Percentiles rank a stretch among this genome's conserved stretches.
Evolutionary conservation across 1,140 invertebrate species (phyloP).

Genomic region (Bombus turneri): DNA sequence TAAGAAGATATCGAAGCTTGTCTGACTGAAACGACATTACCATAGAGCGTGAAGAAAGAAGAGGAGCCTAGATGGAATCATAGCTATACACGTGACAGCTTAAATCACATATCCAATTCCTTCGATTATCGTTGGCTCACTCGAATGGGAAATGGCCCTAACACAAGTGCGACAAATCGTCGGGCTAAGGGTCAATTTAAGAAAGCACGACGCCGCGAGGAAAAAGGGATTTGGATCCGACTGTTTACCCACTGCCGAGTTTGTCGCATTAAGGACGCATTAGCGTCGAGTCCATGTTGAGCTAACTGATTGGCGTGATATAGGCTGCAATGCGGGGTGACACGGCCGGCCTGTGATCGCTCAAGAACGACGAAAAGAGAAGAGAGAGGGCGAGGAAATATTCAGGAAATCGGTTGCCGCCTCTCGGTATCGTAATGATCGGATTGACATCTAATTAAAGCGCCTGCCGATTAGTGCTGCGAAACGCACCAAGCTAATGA

Average conservation of each 20-base stretch:
- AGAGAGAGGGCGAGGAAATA: conserved; percentile 1
- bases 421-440: conserved; percentile 31
- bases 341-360: conserved; percentile 11
- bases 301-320: conserved; percentile 76
- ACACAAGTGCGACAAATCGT: neutral
- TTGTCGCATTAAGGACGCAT: conserved; percentile 77
- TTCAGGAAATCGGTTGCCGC: conserved; percentile 13
- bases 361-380: conserved; percentile 24
- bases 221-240: conserved; percentile 14
- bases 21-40: too few species aligned
- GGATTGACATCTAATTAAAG: conserved; percentile 69
- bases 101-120: neutral
- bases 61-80: too few species aligned
- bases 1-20: too few species aligned
- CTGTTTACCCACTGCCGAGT: conserved; percentile 50
- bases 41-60: too few species aligned
- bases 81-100: too few species aligned
- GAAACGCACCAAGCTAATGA: neutral
- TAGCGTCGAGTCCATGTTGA: conserved; percentile 73
- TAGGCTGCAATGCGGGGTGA: conserved; percentile 52
- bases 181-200: conserved; percentile 20
- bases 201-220: neutral
- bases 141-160: neutral
- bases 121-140: neutral
- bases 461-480: conserved; percentile 6